phyloP scores from a whole-genome alignment of 2,113 vertebrate genomes.

The Solea senegalensis region DNA sequence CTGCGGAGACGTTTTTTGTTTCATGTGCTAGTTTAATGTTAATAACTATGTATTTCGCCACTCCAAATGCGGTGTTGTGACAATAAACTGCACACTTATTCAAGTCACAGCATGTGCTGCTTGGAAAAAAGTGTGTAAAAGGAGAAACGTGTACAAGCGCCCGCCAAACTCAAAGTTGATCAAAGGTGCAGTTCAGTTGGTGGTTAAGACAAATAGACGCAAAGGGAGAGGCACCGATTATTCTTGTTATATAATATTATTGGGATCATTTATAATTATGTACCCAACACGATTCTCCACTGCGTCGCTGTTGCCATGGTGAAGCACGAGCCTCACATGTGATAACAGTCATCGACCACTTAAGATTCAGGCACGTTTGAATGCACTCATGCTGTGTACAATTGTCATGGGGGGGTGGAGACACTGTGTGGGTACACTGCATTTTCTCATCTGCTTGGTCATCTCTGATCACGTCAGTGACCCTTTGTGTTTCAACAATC shows the following conservation, averaged over 20 bases:
- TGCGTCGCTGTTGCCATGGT: slow-evolving; percentile 33
- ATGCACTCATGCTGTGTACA: neutral
- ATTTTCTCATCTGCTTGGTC: neutral
- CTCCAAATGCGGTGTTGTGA: no score
- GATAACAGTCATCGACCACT: slow-evolving; percentile 25
- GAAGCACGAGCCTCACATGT: slow-evolving; percentile 20
- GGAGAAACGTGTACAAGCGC: neutral
- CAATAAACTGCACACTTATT: no score
- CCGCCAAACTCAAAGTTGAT: neutral
- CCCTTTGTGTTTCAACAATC: neutral
- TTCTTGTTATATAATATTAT: neutral
- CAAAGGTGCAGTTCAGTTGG: no score
- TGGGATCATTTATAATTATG: neutral
- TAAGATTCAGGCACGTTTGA: slow-evolving; percentile 34
- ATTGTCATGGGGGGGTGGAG: slow-evolving; percentile 4
- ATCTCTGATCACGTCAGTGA: neutral
- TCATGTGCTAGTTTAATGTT: neutral
- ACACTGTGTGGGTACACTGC: slow-evolving; percentile 1
- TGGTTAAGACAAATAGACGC: neutral
- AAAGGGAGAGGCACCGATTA: neutral
- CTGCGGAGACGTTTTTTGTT: neutral
- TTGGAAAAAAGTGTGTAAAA: no score
- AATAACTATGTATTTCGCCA: no score
- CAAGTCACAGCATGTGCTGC: no score
- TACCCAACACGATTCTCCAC: neutral